Conservation (phyloP, 2,797 vertebrate genomes). For the Taenioides sp. region DNA sequence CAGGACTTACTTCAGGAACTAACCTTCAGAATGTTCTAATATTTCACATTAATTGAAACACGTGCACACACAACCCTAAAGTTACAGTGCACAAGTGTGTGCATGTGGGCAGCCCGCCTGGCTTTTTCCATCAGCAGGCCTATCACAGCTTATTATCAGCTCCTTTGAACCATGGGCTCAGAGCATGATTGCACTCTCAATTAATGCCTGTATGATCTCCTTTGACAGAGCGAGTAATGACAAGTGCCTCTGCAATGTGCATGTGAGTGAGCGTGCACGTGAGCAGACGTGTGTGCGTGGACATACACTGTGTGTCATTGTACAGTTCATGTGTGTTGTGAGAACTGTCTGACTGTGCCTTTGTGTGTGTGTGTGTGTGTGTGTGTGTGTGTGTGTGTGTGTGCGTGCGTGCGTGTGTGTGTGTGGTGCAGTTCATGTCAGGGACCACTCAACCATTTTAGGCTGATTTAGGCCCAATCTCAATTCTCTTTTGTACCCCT, state of each 20-base stretch:
- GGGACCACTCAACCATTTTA: constrained; percentile 44
- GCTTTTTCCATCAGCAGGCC: constrained; percentile 71
- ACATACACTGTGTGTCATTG: not conserved
- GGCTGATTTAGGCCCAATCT: too few species aligned
- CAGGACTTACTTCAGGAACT: not conserved
- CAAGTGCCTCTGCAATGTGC: constrained; percentile 32
- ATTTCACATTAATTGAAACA: constrained; percentile 20
- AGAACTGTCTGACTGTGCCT: constrained; percentile 13
- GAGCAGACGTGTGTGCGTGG: not conserved
- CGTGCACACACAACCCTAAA: constrained; percentile 13
- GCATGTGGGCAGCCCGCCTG: constrained; percentile 41
- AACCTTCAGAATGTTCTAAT: constrained; percentile 11
- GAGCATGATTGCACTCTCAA: constrained; percentile 75
- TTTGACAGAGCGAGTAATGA: constrained; percentile 69
- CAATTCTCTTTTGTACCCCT: too few species aligned
- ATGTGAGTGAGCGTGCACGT: constrained; percentile 5
- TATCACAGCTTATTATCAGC: constrained; percentile 78
- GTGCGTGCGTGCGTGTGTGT: constrained; percentile 1
- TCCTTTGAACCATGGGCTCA: constrained; percentile 76
- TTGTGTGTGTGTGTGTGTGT: constrained; percentile 22
- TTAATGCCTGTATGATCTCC: constrained; percentile 74
- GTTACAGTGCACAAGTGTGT: constrained; percentile 18
- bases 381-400: constrained; percentile 20
- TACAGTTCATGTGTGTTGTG: constrained; percentile 2
- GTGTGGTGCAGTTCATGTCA: constrained; percentile 20